Base-by-base conservation (phyloP, 2,888 invertebrate genomes). In the Athalia rosae region DNA sequence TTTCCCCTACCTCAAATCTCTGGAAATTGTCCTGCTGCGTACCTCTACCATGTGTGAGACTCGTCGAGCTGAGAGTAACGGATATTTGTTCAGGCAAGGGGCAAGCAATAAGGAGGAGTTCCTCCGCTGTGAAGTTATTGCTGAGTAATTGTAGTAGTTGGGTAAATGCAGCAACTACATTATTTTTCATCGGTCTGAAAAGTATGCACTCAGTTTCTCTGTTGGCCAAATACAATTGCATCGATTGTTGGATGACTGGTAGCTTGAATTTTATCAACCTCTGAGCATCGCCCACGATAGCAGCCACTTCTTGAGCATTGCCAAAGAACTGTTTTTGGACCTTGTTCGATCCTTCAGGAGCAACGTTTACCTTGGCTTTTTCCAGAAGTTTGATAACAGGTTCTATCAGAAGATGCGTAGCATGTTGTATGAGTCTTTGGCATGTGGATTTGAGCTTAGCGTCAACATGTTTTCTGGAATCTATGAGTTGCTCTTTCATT, bases 151-250 rank as follows among this genome's bases (percentile, higher is more conserved):
- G 95, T 83, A 95, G 95, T 59, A 98, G 90, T 89, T 97, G 96
- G 7, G 97, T 94, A 90, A 98, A 99, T 53, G 94, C 93, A 67
- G 95, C 96, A 5, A 98, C 95, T 0, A 98, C 94, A 84, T 97
- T 97, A 88, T 98, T 97, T 94, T 95, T 94, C 69, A 99, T 96
- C 2, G 99, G 99, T 77, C 98, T 93, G 85, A 99, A 98, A 8
- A 99, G 92, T 85, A 99, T 99, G 84, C 97, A 97, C 90, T 99
- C 99, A 0, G 99, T 99, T 89, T 99, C 99, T 82, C 95, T 94
- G 89, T 99, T 99, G 11, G 99, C 97, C 76, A 99, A 92, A 90
- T 99, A 99, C 0, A 99, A 92, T 82, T 97, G 95, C 97, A 99
- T 98, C 11, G 96, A 95, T 4, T 95, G 93, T 87, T 98, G 97